phyloP scores from a whole-genome alignment of 2,888 invertebrate genomes.

The Chalcis sispes region DNA sequence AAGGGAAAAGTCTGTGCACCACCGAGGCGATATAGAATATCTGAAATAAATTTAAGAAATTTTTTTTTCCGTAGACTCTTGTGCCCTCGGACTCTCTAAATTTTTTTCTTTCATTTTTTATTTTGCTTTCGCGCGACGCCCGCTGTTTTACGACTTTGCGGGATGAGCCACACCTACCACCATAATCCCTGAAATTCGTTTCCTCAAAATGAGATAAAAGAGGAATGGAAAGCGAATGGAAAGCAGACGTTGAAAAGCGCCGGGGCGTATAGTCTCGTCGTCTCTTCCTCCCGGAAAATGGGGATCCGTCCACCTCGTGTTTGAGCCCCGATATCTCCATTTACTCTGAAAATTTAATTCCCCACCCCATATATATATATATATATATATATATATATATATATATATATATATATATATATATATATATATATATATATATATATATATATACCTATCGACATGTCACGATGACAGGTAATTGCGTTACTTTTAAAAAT shows the following conservation, averaged over 20 bases:
- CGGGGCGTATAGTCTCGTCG: background rate
- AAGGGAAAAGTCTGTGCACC: constrained; percentile 15
- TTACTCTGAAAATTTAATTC: background rate
- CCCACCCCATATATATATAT: no score
- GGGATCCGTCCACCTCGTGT: background rate
- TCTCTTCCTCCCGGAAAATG: constrained; percentile 11
- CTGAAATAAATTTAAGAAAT: constrained; percentile 38
- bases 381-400: no score
- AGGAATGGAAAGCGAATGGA: constrained; percentile 14
- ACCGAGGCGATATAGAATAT: constrained; percentile 25
- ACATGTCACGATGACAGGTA: no score
- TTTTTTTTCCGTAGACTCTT: no score
- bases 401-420: no score
- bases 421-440: no score
- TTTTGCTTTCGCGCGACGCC: background rate
- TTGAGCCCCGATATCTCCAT: background rate
- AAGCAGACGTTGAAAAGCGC: constrained; percentile 27
- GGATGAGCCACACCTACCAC: background rate
- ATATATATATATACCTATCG: no score
- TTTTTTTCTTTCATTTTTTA: background rate
- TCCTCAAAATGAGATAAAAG: constrained; percentile 45
- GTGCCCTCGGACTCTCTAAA: background rate
- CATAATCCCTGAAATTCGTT: constrained; percentile 45
- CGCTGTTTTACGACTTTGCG: constrained; percentile 39
- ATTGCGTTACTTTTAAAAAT: no score